Base-by-base conservation (phyloP, 2,113 vertebrate species). In the Pachyramphus minor region DNA sequence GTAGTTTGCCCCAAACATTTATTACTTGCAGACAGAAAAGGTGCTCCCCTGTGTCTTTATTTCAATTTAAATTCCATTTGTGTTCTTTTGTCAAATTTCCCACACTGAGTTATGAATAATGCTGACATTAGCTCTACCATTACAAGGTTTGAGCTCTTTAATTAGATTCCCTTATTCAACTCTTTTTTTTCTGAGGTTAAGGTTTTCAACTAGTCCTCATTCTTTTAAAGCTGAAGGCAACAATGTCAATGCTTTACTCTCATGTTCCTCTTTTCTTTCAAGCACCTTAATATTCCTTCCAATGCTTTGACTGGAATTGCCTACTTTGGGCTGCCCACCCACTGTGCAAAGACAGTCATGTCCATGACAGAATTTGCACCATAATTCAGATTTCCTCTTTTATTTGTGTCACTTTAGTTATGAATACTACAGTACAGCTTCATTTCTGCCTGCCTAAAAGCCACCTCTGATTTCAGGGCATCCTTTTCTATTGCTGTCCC, bases 31-130 rank as follows among this genome's bases (percentile, higher is more conserved):
- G 89, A 66, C 89, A 94, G 80, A 89, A 59, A 80, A 91, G 82
- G 87, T 73, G 87, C 92, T 95, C 89, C 91, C 91, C 53, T 1
- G 39, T 93, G 91, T 89, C 94, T 95, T 93, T 78, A 69, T 94
- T 95, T 93, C 96, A 87, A 97, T 97, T 96, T 90, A 94, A 96
- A 97, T 96, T 96, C 95, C 74, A 68, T 91, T 95, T 96, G 82
- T 95, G 96, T 81, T 94, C 94, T 93, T 97, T 95, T 94, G 96
- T 95, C 94, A 95, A 81, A 75, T 95, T 85, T 87, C 78, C 83
- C 81, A 50, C 77, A 58, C 59, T 49, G 71, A 91, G 77, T 77
- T 95, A 95, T 92, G 95, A 97, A 97, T 97, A 96, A 96, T 95
- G 95, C 94, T 96, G 96, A 95, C 96, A 97, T 97, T 96, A 92